Evolutionary conservation across 2,888 invertebrate species (phyloP).

Genomic region (Philereme transversata): DNA sequence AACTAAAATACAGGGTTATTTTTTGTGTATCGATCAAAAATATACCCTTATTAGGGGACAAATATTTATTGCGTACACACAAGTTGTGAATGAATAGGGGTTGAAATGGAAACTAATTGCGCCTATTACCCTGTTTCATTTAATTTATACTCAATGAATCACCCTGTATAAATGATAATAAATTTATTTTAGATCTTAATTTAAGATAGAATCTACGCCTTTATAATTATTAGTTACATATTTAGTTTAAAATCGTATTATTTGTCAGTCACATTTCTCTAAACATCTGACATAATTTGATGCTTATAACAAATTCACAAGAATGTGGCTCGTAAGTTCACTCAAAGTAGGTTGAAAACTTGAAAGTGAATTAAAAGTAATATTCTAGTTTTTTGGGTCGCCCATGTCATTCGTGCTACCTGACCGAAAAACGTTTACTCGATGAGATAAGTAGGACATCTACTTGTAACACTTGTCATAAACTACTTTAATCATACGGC

Average conservation of each 20-base stretch:
- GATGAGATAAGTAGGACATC: conserved; percentile 23
- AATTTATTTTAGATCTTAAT: conserved; percentile 22
- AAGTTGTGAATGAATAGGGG: no score
- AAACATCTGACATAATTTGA: neutral
- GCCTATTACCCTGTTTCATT: neutral
- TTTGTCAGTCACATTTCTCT: conserved; percentile 17
- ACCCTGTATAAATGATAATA: conserved; percentile 2
- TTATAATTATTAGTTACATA: neutral
- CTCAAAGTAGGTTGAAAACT: conserved; percentile 26
- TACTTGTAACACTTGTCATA: conserved; percentile 22
- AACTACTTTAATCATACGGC: conserved; percentile 19
- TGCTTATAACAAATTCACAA: conserved; percentile 31
- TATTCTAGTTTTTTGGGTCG: conserved; percentile 38
- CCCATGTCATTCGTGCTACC: conserved; percentile 34
- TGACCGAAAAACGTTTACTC: conserved; percentile 31
- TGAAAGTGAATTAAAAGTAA: conserved; percentile 38
- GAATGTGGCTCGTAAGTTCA: conserved; percentile 31
- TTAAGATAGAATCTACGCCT: conserved; percentile 5
- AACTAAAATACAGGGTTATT: neutral
- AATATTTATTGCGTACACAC: no score
- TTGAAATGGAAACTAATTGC: no score
- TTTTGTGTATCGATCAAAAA: no score
- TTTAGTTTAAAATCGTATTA: neutral
- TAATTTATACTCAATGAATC: neutral
- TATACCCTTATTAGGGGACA: no score